Evolutionary conservation across 2,888 invertebrate genomes (phyloP).

Genomic region (Linyphia triangularis): DNA sequence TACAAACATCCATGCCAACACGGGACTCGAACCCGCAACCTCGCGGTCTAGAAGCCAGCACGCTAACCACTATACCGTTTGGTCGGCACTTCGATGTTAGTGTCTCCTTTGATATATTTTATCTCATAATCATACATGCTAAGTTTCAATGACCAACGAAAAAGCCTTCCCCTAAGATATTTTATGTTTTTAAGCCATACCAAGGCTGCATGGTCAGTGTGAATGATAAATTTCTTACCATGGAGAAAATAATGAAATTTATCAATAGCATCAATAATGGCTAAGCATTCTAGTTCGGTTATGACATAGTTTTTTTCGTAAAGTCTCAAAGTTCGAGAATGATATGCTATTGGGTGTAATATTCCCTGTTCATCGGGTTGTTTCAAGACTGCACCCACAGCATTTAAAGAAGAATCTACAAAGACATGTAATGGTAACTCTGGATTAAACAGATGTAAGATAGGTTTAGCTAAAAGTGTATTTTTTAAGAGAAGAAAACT

Average conservation of each 20-base stretch:
- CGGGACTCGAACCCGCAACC: too few relatives aligned
- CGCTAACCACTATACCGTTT: too few relatives aligned
- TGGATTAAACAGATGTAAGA: background rate
- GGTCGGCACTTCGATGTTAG: too few relatives aligned
- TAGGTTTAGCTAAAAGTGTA: background rate
- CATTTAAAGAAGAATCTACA: background rate
- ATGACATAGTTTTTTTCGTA: conserved; percentile 18
- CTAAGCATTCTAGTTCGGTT: conserved; percentile 14
- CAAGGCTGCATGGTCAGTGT: conserved; percentile 5
- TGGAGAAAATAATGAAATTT: conserved; percentile 7
- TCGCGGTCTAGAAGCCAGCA: too few relatives aligned
- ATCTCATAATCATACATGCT: background rate
- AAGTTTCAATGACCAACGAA: background rate
- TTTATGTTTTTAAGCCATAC: conserved; percentile 16
- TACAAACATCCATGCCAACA: too few relatives aligned
- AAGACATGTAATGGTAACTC: background rate
- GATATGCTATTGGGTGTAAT: background rate
- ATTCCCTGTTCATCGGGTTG: background rate
- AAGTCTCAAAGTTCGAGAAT: background rate
- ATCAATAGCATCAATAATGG: background rate
- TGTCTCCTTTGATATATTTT: background rate
- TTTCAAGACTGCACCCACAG: background rate
- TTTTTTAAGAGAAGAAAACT: background rate
- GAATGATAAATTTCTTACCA: background rate
- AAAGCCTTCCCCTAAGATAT: conserved; percentile 3